phyloP scores from a whole-genome alignment of 1,140 invertebrate genomes.

The Zaprionus gabonicus region DNA sequence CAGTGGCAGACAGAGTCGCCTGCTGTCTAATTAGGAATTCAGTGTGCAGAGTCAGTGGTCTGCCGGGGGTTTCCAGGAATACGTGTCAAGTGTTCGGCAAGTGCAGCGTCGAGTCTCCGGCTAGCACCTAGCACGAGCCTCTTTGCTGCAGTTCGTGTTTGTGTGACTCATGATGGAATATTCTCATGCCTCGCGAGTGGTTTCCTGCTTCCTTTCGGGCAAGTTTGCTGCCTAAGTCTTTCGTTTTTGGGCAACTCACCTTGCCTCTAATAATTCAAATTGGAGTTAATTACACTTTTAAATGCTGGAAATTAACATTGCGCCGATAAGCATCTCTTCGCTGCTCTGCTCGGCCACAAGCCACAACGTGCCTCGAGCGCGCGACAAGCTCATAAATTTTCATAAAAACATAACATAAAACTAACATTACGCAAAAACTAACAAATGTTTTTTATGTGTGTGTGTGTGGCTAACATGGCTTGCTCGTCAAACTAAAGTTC shows the following conservation, averaged over 20 bases:
- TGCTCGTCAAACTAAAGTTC: conserved; percentile 25
- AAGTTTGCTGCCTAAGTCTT: conserved; percentile 78
- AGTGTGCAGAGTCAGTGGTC: conserved; percentile 63
- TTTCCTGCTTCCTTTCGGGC: conserved; percentile 75
- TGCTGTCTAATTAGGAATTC: conserved; percentile 71
- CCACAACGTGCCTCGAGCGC: conserved; percentile 59
- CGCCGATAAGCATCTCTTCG: conserved; percentile 74
- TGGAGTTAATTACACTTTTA: conserved; percentile 81
- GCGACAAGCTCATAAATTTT: conserved; percentile 69
- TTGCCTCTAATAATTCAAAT: conserved; percentile 67
- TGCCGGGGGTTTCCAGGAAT: conserved; percentile 56
- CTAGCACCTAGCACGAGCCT: conserved; percentile 63
- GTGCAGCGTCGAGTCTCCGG: conserved; percentile 4
- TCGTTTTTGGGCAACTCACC: conserved; percentile 44
- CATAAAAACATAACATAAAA: conserved; percentile 59
- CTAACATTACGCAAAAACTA: conserved; percentile 61
- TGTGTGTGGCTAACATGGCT: not conserved
- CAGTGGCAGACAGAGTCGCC: not conserved
- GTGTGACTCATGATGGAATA: conserved; percentile 68
- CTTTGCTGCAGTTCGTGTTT: not conserved
- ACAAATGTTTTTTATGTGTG: conserved; percentile 5
- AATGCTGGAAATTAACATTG: conserved; percentile 77
- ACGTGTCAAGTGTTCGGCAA: conserved; percentile 52
- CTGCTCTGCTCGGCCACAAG: conserved; percentile 15
- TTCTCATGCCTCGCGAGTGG: conserved; percentile 58